Percentiles rank a stretch among this genome's conserved stretches.
These are phyloP conservation scores for Chrysaora quinquecirrha DNA, from an alignment of 30 jellyfish, hydroid and myxozoan genomes.

Conservation along the genomic window DNA sequence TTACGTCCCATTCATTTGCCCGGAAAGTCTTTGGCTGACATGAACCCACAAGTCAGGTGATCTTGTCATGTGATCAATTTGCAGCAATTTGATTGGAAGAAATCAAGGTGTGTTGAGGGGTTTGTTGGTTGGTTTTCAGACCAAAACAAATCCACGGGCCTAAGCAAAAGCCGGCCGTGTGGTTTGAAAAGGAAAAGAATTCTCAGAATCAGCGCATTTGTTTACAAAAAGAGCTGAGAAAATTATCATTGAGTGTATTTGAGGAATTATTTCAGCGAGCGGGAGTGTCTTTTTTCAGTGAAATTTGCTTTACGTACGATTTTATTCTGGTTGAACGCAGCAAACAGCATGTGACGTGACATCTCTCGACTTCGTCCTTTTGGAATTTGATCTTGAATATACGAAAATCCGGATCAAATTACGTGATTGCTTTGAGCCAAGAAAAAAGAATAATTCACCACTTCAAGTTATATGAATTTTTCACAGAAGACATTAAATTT, in stretches of 20 bases:
- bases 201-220: no score
- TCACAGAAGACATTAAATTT: no score
- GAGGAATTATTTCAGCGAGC: no score
- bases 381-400: neutral
- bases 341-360: neutral
- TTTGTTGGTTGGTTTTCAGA: conserved; percentile 3
- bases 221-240: no score
- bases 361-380: no score
- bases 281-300: no score
- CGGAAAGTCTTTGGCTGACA: no score
- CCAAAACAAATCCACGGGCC: conserved; percentile 33
- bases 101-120: conserved; percentile 81
- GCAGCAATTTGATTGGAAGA: conserved; percentile 59
- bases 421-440: neutral
- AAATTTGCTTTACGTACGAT: no score
- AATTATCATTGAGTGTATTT: no score
- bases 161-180: neutral
- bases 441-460: neutral
- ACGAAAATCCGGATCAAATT: neutral
- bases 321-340: neutral
- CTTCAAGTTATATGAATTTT: no score
- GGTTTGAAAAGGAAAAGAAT: neutral
- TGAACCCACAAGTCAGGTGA: neutral
- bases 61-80: conserved; percentile 11
- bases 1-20: no score